Percentiles rank a stretch among this genome's conserved stretches.
These are phyloP conservation scores for Silurus meridionalis DNA, from an alignment of 2,113 vertebrate genomes.

Conservation along the genomic window DNA sequence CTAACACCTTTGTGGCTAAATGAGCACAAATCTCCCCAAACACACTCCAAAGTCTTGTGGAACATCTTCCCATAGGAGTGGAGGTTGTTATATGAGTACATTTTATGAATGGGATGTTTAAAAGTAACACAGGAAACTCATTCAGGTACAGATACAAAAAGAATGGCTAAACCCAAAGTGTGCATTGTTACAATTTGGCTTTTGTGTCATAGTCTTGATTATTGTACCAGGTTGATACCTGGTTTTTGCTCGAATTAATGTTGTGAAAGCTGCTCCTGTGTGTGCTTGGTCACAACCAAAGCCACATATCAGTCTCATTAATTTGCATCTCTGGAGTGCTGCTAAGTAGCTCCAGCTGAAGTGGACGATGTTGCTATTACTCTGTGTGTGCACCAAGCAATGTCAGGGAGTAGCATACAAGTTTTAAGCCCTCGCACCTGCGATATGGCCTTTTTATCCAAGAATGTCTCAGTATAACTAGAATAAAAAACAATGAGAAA, in stretches of 20 bases:
- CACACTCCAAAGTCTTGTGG: no score
- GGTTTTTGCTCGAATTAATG: background rate
- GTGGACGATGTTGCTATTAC: background rate
- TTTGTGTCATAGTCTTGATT: background rate
- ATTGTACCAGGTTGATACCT: background rate
- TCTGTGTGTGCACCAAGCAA: background rate
- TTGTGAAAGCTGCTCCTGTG: conserved; percentile 5
- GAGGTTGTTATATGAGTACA: no score
- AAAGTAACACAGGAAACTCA: no score
- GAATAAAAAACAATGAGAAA: background rate
- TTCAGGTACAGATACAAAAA: no score
- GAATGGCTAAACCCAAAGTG: background rate
- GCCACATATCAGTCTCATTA: conserved; percentile 22
- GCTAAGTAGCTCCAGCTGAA: conserved; percentile 28
- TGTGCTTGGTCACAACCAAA: conserved; percentile 9
- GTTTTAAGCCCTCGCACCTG: background rate
- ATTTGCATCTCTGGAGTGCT: conserved; percentile 44
- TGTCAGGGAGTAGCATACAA: conserved; percentile 22
- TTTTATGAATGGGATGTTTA: no score
- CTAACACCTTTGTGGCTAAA: no score
- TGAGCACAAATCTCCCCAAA: no score
- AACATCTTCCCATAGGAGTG: no score
- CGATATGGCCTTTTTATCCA: background rate
- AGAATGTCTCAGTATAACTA: background rate
- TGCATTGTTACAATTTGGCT: background rate